Evolutionary conservation across 2,113 vertebrate genomes (phyloP).

Genomic region (Vulpes ferrilata): DNA sequence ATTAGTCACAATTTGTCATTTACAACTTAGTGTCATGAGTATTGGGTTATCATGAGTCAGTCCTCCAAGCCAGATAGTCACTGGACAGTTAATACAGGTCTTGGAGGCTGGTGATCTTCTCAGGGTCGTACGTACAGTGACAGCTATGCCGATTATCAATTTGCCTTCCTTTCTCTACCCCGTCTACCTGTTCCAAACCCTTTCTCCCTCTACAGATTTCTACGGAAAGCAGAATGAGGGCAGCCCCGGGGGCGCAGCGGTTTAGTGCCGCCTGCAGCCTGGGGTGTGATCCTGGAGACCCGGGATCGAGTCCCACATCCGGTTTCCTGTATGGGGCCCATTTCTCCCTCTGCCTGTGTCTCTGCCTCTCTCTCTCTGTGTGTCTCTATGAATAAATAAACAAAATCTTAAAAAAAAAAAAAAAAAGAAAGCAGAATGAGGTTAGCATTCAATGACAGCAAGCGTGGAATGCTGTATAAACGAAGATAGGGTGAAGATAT

Average conservation of each 20-base stretch:
- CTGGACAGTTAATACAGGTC: not conserved
- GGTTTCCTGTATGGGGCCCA: no score
- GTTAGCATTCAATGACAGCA: no score
- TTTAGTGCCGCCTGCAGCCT: no score
- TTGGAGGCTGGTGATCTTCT: not conserved
- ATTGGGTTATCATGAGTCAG: not conserved
- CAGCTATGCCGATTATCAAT: not conserved
- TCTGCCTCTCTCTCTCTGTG: no score
- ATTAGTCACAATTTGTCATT: no score
- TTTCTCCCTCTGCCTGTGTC: no score
- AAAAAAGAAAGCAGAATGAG: not conserved
- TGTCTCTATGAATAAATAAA: no score
- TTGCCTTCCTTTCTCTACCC: not conserved
- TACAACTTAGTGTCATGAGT: not conserved
- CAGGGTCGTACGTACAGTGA: not conserved
- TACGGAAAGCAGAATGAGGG: not conserved
- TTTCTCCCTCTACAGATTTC: not conserved
- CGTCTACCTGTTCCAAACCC: not conserved
- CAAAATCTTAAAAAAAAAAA: not conserved
- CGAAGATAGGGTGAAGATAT: fast-evolving
- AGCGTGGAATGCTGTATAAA: not conserved
- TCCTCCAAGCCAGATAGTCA: not conserved
- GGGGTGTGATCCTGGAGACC: no score
- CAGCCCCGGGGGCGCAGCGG: no score
- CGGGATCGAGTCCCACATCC: no score